These are phyloP conservation scores for Noctua janthina DNA, from an alignment of 2,888 invertebrate genomes.

Conservation along the genomic window DNA sequence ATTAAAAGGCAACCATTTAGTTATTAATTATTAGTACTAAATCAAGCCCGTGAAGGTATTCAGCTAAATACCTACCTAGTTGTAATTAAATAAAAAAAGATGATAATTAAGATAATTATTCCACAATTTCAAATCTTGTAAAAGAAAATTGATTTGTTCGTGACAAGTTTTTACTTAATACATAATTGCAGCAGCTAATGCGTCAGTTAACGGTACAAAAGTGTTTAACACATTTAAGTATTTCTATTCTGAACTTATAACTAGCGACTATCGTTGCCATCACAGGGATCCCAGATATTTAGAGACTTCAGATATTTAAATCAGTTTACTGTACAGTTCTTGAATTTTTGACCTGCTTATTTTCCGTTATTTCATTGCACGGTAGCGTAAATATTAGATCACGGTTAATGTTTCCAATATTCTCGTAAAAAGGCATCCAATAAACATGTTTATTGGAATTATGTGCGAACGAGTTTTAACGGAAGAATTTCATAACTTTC, in stretches of 20 bases:
- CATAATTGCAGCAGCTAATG: background rate
- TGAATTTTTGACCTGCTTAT: background rate
- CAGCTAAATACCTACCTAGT: background rate
- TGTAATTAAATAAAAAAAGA: background rate
- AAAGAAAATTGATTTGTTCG: background rate
- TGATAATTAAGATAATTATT: background rate
- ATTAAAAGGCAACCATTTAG: background rate
- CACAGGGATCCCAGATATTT: too few relatives aligned
- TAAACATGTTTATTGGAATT: slow-evolving; percentile 6
- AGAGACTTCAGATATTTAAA: background rate
- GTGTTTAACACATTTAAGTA: background rate
- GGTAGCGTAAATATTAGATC: background rate
- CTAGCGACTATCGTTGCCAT: background rate
- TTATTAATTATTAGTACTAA: background rate
- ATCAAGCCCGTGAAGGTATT: background rate
- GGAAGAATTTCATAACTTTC: slow-evolving; percentile 47
- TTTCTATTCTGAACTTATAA: background rate
- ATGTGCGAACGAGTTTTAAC: slow-evolving; percentile 15
- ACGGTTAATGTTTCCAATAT: background rate
- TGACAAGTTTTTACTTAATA: background rate
- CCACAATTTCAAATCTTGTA: background rate
- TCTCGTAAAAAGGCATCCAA: background rate
- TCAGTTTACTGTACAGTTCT: background rate
- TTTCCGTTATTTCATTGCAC: background rate
- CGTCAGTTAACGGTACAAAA: background rate